phyloP scores from a whole-genome alignment of 2,888 invertebrate genomes.

The Cordilura impudica region DNA sequence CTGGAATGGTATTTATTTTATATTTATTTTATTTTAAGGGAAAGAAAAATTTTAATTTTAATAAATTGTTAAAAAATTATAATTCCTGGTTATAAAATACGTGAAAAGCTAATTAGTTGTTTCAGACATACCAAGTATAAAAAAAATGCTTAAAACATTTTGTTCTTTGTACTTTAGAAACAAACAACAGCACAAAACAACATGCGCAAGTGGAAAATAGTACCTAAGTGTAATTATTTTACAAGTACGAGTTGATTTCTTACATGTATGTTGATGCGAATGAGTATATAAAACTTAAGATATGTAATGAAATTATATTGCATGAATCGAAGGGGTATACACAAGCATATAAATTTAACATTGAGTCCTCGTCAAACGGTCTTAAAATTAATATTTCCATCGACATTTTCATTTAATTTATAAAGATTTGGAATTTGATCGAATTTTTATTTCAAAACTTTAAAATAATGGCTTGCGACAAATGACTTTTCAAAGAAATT shows the following conservation, averaged over 20 bases:
- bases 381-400: too few relatives aligned
- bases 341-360: not conserved
- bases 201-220: not conserved
- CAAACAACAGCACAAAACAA: not conserved
- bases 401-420: too few relatives aligned
- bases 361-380: too few relatives aligned
- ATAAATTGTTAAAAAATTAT: not conserved
- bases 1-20: too few relatives aligned
- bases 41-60: too few relatives aligned
- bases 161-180: not conserved
- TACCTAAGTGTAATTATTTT: not conserved
- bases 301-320: not conserved
- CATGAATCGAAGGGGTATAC: not conserved
- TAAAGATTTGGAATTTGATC: too few relatives aligned
- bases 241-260: not conserved
- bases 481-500: too few relatives aligned
- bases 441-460: too few relatives aligned
- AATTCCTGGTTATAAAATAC: slow-evolving; percentile 10
- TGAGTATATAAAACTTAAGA: too few relatives aligned
- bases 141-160: not conserved
- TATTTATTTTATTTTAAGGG: too few relatives aligned
- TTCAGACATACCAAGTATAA: not conserved
- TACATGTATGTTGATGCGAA: too few relatives aligned
- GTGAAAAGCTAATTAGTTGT: slow-evolving; percentile 22
- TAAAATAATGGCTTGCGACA: too few relatives aligned